These are phyloP conservation scores for Gulo gulo DNA, from an alignment of 2,113 vertebrate genomes.

Conservation along the genomic window DNA sequence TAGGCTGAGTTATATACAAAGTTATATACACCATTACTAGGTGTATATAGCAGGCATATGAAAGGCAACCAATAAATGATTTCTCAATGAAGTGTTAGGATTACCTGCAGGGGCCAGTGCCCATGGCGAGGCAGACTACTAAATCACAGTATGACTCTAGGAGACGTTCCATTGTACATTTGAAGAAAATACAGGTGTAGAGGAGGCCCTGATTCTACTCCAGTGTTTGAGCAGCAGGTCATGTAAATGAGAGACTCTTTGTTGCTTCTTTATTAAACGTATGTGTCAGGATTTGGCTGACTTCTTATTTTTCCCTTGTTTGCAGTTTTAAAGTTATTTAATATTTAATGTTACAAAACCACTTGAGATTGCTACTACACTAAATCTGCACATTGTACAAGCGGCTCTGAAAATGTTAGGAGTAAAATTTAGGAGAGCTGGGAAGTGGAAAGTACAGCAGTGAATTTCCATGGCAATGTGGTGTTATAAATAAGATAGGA, in stretches of 20 bases:
- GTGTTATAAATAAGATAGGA: conserved; percentile 72
- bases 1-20: no score
- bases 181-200: neutral
- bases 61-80: neutral
- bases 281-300: conserved; percentile 61
- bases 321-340: conserved; percentile 74
- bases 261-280: conserved; percentile 65
- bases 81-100: conserved; percentile 32
- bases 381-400: conserved; percentile 68
- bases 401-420: conserved; percentile 61
- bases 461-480: conserved; percentile 60
- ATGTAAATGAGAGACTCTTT: conserved; percentile 37
- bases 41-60: neutral
- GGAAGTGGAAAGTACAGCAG: conserved; percentile 30
- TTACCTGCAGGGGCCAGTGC: neutral
- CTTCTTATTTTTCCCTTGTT: conserved; percentile 68
- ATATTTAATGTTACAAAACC: conserved; percentile 76
- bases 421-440: conserved; percentile 72
- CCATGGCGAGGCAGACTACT: neutral
- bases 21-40: neutral
- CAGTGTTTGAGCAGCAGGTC: conserved; percentile 37
- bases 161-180: neutral
- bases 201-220: neutral
- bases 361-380: conserved; percentile 66
- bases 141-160: neutral